Base-by-base conservation (phyloP, 2,797 vertebrate species). In the Oreochromis grahami region DNA sequence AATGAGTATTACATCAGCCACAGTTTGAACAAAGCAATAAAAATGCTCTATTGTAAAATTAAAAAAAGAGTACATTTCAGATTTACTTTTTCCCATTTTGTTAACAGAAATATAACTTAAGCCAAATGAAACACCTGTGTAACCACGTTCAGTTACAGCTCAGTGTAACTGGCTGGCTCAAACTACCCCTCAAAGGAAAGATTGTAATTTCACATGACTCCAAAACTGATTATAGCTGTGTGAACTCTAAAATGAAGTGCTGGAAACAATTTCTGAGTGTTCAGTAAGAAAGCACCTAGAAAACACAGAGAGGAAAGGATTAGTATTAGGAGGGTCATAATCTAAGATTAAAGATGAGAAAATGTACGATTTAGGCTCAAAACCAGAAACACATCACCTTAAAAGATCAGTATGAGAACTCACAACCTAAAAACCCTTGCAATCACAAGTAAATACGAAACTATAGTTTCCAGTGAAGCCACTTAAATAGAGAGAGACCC, bases 351-450 rank as follows among this genome's bases (percentile, higher is more conserved):
- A 36, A 63, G 19, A 63, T 63, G 6, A n/a, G 19, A 36, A 36
- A 63, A 36, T n/a, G 34, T 0, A 21, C 0, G 34, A n/a, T 21
- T 63, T 38, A 38, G 34, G 0, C 58, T 63, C 19, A n/a, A 7
- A 63, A 63, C 34, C 58, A 65, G 34, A 38, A 21, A 65, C 34
- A 3, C 11, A 1, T 65, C 60, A 8, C 32, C 19, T 65, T 38
- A 38, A 38, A 38, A 65, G 60, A 13, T 65, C 11, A 38, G 34
- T 0, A n/a, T 38, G 34, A 63, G 34, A 63, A 10, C 32, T 21
- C 11, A 21, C 60, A 1, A 2, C 1, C 10, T 63, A 0, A 38
- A 65, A 38, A n/a, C 4, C 0, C 2, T 19, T 21, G 10, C 34
- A 21, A 36, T 8, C 60, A 65, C 11, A 7, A 65, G 60, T 65